These are phyloP conservation scores for Sebastiscus albofasciatus DNA, from an alignment of 2,797 vertebrate genomes.

Conservation along the genomic window DNA sequence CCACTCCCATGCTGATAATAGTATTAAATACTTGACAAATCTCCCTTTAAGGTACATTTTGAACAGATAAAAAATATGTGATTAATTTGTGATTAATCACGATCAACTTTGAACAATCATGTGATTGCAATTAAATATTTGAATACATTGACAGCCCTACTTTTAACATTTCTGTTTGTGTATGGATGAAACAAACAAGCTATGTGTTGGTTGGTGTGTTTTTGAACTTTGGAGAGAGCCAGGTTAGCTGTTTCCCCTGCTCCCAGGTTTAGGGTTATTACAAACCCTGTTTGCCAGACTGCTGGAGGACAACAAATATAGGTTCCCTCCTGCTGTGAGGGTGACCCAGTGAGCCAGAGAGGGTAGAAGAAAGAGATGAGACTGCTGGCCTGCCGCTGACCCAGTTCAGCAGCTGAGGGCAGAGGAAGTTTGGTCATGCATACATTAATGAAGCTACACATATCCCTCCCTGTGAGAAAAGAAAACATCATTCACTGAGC, in stretches of 20 bases:
- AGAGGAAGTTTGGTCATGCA: conserved; percentile 28
- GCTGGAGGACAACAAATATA: conserved; percentile 4
- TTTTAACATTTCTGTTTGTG: background rate
- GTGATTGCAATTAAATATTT: background rate
- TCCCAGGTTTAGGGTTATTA: background rate
- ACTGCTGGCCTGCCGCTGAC: conserved; percentile 37
- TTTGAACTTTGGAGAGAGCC: background rate
- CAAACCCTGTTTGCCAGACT: background rate
- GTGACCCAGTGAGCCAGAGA: conserved; percentile 20
- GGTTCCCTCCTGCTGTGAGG: background rate
- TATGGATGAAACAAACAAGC: background rate
- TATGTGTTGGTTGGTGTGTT: too few species aligned
- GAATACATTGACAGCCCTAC: too few species aligned
- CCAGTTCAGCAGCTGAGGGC: conserved; percentile 40
- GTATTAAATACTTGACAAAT: too few species aligned
- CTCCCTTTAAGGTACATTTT: too few species aligned
- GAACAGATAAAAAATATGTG: too few species aligned
- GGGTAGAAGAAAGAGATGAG: conserved; percentile 1
- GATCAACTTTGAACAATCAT: background rate
- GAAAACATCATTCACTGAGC: conserved; percentile 14
- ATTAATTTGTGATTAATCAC: background rate
- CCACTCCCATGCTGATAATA: too few species aligned
- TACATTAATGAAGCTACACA: conserved; percentile 35
- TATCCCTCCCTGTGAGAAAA: conserved; percentile 6
- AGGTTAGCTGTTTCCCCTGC: background rate